These are phyloP conservation scores for Chelmon rostratus DNA, from an alignment of 2,797 vertebrate genomes.

Conservation along the genomic window DNA sequence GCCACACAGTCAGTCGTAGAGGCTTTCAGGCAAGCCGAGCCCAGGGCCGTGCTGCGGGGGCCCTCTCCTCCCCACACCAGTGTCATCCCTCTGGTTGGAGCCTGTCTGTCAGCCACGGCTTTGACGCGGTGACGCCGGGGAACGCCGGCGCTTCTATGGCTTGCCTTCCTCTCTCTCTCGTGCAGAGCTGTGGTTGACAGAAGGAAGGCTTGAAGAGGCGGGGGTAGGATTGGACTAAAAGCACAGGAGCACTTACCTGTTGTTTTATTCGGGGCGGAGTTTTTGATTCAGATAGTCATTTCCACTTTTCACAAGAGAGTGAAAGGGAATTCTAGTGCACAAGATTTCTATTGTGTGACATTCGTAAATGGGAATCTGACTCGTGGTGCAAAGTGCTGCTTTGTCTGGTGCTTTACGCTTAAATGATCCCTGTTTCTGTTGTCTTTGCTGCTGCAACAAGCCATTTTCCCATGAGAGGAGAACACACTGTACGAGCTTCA, in stretches of 20 bases:
- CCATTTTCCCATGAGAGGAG: conserved; percentile 22
- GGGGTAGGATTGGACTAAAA: neutral
- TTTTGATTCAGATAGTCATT: neutral
- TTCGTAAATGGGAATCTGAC: conserved; percentile 1
- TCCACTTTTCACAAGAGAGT: conserved; percentile 6
- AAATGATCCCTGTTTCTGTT: conserved; percentile 19
- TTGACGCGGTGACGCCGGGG: conserved; percentile 68
- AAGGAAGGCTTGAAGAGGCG: neutral
- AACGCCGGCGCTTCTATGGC: conserved; percentile 4
- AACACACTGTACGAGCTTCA: conserved; percentile 16
- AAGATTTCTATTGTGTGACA: conserved; percentile 2
- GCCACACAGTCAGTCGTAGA: conserved; percentile 8
- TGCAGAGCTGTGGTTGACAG: conserved; percentile 10
- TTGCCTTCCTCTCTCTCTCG: conserved; percentile 28
- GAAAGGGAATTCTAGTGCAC: neutral
- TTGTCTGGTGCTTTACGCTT: conserved; percentile 19
- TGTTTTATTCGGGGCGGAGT: neutral
- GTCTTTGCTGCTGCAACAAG: conserved; percentile 25
- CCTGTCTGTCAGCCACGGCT: conserved; percentile 79
- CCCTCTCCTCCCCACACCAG: conserved; percentile 70
- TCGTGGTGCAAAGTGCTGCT: conserved; percentile 5
- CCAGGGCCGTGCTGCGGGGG: conserved; percentile 67
- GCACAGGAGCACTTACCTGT: neutral
- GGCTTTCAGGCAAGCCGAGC: conserved; percentile 58
- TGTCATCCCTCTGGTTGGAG: conserved; percentile 78